Base-by-base conservation (phyloP, 2,797 vertebrate genomes). In the Glossophaga mutica region DNA sequence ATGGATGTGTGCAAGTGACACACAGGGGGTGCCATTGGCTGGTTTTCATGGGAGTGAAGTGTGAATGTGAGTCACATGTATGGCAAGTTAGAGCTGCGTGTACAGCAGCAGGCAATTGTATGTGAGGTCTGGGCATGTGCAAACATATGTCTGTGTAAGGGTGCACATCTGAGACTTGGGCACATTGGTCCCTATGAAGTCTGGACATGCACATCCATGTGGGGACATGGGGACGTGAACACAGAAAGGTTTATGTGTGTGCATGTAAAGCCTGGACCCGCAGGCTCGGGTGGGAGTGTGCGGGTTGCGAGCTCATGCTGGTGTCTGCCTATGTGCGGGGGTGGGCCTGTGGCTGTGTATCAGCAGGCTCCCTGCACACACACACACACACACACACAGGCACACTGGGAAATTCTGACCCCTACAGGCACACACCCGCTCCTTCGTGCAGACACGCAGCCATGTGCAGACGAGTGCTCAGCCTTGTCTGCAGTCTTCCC, bases 251-350 rank as follows among this genome's bases (percentile, higher is more conserved):
- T 21, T 74, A 16, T 50, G 15, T 42, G 34, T 24, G 39, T 84
- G 46, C 24, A 9, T 71, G 9, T 37, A 96, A 59, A 59, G 73
- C 73, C 55, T 18, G 26, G 76, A 79, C 19, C 92, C 50, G 0
- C 19, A 67, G 9, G 0, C 6, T 39, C 3, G 11, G 91, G 59
- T 32, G 18, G 76, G 52, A 74, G 21, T 84, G 78, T 29, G 94
- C 9, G 87, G 95, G 94, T 68, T 88, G 0, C 88, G 91, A 97
- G 92, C 96, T 97, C 93, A 91, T 16, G 91, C 94, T 34, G 5
- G 42, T 1, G 42, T 96, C 91, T 16, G 24, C 74, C 46, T 90
- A 46, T 94, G 86, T 96, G 94, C 97, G 94, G 95, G 95, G 94
- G 90, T 90, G 55, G 78, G 83, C 52, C 91, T 93, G 48, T 93